phyloP scores from a whole-genome alignment of 2,113 vertebrate species.

The Ceuthmochares aereus region DNA sequence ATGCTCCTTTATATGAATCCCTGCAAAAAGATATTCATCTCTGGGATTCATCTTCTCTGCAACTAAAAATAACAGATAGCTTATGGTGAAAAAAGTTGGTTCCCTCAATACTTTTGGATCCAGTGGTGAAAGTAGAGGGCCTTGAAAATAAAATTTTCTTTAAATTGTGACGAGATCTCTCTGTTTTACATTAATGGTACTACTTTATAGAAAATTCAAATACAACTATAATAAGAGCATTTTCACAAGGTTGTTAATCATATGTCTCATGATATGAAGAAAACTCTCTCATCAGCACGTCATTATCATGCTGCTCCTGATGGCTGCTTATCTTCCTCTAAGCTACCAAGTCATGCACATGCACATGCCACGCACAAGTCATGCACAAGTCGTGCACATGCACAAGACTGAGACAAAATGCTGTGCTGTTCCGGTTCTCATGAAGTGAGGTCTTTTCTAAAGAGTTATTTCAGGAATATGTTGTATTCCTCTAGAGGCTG shows the following conservation, averaged over 20 bases:
- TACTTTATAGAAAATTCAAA: background rate
- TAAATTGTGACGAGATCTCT: background rate
- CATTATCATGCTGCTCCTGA: background rate
- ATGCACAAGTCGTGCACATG: too few relatives aligned
- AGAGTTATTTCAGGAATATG: background rate
- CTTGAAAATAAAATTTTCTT: background rate
- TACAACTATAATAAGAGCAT: background rate
- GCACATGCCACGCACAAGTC: too few relatives aligned
- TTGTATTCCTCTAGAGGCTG: background rate
- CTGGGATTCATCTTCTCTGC: background rate
- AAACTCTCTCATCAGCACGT: background rate
- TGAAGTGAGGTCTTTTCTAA: background rate
- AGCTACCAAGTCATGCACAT: background rate
- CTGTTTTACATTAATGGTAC: background rate
- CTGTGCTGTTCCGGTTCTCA: background rate
- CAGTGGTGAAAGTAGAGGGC: background rate
- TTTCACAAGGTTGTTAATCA: background rate
- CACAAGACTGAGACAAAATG: background rate
- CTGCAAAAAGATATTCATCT: background rate
- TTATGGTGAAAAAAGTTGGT: background rate
- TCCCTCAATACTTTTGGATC: background rate
- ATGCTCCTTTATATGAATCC: background rate
- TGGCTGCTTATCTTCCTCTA: background rate
- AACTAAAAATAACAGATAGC: background rate
- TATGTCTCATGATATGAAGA: background rate